A percentile compares a stretch with the other conserved stretches of the same genome.
These are phyloP conservation scores for Melitaea athalia DNA, from an alignment of 2,888 invertebrate species.

Conservation along the genomic window DNA sequence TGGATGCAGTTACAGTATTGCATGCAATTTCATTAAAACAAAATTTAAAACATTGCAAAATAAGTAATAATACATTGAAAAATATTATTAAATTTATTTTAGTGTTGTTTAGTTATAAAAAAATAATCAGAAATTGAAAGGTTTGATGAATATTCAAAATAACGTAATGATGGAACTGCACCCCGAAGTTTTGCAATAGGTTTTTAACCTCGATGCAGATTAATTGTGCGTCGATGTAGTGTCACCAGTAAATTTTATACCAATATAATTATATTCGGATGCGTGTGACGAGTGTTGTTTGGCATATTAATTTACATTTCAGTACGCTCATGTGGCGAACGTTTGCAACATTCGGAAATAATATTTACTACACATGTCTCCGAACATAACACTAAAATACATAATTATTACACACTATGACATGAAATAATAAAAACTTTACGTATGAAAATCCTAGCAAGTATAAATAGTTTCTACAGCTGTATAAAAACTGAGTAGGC, in stretches of 20 bases:
- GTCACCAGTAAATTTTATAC: constrained; percentile 33
- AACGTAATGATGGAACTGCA: constrained; percentile 39
- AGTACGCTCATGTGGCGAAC: not conserved
- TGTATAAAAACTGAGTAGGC: constrained; percentile 34
- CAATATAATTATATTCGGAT: constrained; percentile 25
- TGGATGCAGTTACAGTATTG: constrained; percentile 19
- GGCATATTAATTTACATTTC: not conserved
- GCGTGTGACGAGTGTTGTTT: constrained; percentile 9
- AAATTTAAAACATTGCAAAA: not conserved
- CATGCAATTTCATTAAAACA: not conserved
- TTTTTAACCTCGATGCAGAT: constrained; percentile 49
- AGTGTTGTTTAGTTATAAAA: not conserved
- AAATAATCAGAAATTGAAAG: not conserved
- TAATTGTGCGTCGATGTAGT: constrained; percentile 49
- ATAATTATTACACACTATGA: constrained; percentile 56
- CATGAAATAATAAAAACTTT: constrained; percentile 62
- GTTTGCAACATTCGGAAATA: constrained; percentile 15
- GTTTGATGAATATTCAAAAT: not conserved
- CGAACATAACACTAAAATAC: constrained; percentile 41
- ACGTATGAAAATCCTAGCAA: constrained; percentile 69
- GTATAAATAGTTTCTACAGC: constrained; percentile 40
- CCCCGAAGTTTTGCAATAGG: constrained; percentile 8
- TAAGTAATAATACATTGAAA: not conserved
- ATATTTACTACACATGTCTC: constrained; percentile 41
- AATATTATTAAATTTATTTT: not conserved